Conservation (phyloP, 2,797 vertebrate species). For the Naso thynnoides region DNA sequence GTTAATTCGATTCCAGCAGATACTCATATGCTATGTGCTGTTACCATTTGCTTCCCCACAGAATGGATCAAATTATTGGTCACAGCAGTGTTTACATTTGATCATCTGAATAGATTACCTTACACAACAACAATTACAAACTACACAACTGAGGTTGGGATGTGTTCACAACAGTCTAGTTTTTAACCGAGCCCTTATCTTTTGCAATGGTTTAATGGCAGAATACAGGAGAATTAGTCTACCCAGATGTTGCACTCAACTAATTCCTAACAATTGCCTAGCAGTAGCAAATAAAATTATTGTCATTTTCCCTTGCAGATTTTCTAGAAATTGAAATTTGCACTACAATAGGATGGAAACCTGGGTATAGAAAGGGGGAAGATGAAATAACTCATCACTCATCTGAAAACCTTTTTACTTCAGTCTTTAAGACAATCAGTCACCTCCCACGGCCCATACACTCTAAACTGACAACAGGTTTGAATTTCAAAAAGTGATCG, state of each 20-base stretch:
- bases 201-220: neutral
- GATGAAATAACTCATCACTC: too few species aligned
- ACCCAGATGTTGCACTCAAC: neutral
- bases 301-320: too few species aligned
- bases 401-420: neutral
- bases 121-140: neutral
- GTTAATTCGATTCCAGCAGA: conserved; percentile 12
- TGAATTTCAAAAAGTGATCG: conserved; percentile 10
- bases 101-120: neutral
- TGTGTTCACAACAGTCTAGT: neutral
- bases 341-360: neutral
- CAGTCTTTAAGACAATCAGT: neutral
- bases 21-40: neutral
- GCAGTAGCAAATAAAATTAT: neutral
- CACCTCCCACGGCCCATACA: neutral
- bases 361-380: neutral
- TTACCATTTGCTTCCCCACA: neutral
- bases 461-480: neutral
- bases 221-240: neutral
- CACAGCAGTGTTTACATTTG: neutral
- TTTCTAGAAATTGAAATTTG: neutral
- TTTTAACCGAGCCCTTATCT: neutral
- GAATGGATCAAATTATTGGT: neutral
- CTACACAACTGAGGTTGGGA: neutral
- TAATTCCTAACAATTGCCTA: neutral